Base-by-base conservation (phyloP, 2,888 invertebrate genomes). In the Strigamia maritima region DNA sequence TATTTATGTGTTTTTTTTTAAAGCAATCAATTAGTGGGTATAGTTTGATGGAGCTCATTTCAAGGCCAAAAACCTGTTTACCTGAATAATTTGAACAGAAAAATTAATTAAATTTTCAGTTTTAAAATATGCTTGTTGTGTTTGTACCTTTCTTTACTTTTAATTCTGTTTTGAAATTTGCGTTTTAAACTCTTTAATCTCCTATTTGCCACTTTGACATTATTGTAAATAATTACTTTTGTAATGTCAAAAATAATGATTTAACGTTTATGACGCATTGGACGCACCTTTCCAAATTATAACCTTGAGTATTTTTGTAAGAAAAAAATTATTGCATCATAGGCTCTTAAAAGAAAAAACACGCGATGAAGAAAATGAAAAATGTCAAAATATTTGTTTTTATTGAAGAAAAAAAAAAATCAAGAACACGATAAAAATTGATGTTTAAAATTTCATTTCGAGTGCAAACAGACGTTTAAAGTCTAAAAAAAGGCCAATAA, bases 21-120 rank as follows among this genome's bases (percentile, higher is more conserved):
- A 54, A n/a, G 54, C 22, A n/a, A 19, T n/a, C 6, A 19, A 19
- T 54, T 44, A 44, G 22, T 54, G n/a, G n/a, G n/a, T 54, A 19
- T 54, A 22, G 8, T 19, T 54, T 54, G 44, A 44, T 44, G 19
- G 54, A 54, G 54, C n/a, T 54, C 54, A 54, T 54, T 54, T 54
- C 54, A 54, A 54, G 54, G 54, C 54, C 54, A 54, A 54, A 54
- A 54, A 54, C 54, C 54, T 54, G 54, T 54, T 54, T 54, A 54
- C 19, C 16, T 8, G 19, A 19, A 54, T 19, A 19, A 3, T 19
- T 22, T 54, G n/a, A 19, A 19, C 54, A 54, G 54, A 54, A 54
- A 54, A n/a, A 54, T 19, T 54, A 54, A 54, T 54, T 6, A 54
- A 54, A 54, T 22, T 54, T n/a, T n/a, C n/a, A n/a, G n/a, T n/a